phyloP scores from a whole-genome alignment of 2,113 vertebrate species.

The Chinchilla lanigera region DNA sequence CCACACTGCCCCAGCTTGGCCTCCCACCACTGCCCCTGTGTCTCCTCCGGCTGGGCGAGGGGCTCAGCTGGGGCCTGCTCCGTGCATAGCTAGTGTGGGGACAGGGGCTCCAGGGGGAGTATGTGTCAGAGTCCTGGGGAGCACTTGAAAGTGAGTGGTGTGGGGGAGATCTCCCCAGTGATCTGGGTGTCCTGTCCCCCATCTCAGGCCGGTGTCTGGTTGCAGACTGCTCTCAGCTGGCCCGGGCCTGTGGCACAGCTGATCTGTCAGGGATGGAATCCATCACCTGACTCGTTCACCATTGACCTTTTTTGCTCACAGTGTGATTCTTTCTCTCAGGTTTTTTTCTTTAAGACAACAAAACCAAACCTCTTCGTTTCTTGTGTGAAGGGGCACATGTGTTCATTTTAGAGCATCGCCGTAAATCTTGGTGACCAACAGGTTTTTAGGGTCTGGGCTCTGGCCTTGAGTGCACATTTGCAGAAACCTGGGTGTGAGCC shows the following conservation, averaged over 20 bases:
- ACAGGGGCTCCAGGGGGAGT: background rate
- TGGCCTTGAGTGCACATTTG: constrained; percentile 61
- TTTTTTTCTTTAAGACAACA: background rate
- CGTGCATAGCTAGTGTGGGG: background rate
- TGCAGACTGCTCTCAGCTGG: constrained; percentile 44
- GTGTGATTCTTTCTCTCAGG: constrained; percentile 68
- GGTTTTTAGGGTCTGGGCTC: constrained; percentile 19
- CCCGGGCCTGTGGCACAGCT: background rate
- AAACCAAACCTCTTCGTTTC: constrained; percentile 41
- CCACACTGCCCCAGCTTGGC: background rate
- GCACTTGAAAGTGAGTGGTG: background rate
- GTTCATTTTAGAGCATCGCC: constrained; percentile 62
- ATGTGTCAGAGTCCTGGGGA: background rate
- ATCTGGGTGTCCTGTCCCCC: constrained; percentile 69
- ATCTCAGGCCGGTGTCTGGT: constrained; percentile 67
- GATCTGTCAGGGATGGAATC: background rate
- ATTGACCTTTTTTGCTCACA: constrained; percentile 73
- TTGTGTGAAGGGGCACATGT: constrained; percentile 39
- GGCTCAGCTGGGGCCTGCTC: no score
- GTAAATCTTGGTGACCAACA: constrained; percentile 14
- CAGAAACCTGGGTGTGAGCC: constrained; percentile 62
- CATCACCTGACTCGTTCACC: constrained; percentile 65
- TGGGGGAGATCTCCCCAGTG: constrained; percentile 45
- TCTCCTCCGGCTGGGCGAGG: background rate
- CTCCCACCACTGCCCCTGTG: background rate